phyloP scores from a whole-genome alignment of 2,113 vertebrate genomes.

The Cercopithecus mona region DNA sequence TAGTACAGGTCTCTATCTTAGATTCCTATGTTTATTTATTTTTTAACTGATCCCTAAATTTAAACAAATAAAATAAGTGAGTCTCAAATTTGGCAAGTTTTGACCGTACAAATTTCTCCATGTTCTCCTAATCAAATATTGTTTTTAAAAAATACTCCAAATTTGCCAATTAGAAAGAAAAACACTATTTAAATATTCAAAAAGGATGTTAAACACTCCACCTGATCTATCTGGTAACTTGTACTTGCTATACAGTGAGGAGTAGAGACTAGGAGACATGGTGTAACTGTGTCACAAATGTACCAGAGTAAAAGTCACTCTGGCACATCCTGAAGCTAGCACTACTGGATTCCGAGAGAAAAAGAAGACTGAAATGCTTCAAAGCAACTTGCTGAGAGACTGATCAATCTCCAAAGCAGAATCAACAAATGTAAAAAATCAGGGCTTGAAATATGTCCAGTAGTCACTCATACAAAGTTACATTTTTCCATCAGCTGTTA shows the following conservation, averaged over 20 bases:
- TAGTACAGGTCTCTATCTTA: neutral
- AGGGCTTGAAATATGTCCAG: neutral
- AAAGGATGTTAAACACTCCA: neutral
- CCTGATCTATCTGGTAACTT: neutral
- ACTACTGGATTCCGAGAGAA: neutral
- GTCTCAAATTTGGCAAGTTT: neutral
- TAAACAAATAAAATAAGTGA: neutral
- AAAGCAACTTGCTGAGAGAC: neutral
- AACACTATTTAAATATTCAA: neutral
- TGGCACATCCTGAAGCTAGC: neutral
- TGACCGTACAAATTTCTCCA: neutral
- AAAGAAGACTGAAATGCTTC: neutral
- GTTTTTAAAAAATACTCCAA: neutral
- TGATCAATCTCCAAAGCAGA: neutral
- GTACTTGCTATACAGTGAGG: neutral
- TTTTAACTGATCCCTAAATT: neutral
- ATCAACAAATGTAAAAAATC: neutral
- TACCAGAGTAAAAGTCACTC: neutral
- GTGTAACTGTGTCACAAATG: neutral
- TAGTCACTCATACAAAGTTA: neutral
- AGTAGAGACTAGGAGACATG: neutral
- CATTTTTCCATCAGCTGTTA: neutral
- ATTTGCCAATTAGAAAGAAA: constrained; percentile 21
- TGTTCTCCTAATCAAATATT: neutral
- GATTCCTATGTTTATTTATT: neutral